Evolutionary conservation across 1,140 invertebrate species (phyloP), one percentile per base, ranked within the genome.

Genomic region (Drusus annulatus): DNA sequence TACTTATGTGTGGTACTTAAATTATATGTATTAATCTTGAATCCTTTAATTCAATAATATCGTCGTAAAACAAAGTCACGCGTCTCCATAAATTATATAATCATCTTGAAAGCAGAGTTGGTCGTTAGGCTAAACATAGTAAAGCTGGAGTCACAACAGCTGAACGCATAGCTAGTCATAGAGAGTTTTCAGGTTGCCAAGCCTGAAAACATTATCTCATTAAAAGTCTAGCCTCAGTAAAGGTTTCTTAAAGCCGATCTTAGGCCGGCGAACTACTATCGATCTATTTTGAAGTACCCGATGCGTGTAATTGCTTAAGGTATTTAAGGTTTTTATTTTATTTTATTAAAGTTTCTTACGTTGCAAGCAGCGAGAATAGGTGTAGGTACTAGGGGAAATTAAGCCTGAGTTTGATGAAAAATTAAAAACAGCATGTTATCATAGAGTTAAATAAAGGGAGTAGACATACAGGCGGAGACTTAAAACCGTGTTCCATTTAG

Each of bases 231-330:
- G 56, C 74, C 74, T 19, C 25, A 6, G 16, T 31, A 7, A 58
- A 56, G 16, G 21, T 23, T 74, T 56, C 69, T 74, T 36, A 23
- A 25, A 56, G 50, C 69, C 69, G 2, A 74, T 56, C 69, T 74
- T 71, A 58, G 79, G 76, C 74, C 81, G 65, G 21, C 62, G 76
- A 83, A 80, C 81, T 45, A 45, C 10, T 45, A 83, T 83, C 65
- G 79, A 83, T 83, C 81, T 83, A 80, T 83, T 83, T 83, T 83
- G 69, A 65, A 80, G 58, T 51, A 76, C 58, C 69, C 79, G 79
- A 80, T 83, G 71, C 81, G 62, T 80, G 60, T 78, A 83, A 83
- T 80, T 76, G 74, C 58, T 69, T 63, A 10, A 25, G 25, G n/a
- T 56, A 56, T 17, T 17, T 17, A 56, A 17, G 19, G n/a, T 56